Conservation (phyloP, 2,888 invertebrate species). For the Hydropsyche betteni region DNA sequence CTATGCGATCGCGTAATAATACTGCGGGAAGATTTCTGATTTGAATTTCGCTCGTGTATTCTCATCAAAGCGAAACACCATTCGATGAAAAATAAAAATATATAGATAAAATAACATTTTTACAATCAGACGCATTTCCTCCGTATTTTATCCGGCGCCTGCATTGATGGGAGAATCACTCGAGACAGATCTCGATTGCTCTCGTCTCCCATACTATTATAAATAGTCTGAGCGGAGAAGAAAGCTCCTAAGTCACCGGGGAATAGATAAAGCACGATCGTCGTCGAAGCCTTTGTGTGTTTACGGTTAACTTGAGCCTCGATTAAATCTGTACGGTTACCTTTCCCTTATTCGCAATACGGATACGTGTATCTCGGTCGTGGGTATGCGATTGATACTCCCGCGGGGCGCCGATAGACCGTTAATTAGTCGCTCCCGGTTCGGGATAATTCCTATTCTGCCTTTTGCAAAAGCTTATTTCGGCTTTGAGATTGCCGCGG, state of each 20-base stretch:
- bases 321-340: slow-evolving; percentile 21
- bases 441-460: too few species aligned
- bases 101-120: too few species aligned
- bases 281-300: slow-evolving; percentile 17
- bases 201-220: background rate
- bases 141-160: slow-evolving; percentile 18
- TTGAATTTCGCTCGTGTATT: too few species aligned
- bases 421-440: background rate
- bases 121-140: background rate
- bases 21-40: too few species aligned
- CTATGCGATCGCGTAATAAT: too few species aligned
- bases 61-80: too few species aligned
- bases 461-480: too few species aligned
- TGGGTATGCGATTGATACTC: slow-evolving; percentile 2
- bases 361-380: background rate
- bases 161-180: slow-evolving; percentile 11
- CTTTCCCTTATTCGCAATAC: background rate
- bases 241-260: slow-evolving; percentile 26
- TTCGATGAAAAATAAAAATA: too few species aligned
- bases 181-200: slow-evolving; percentile 17
- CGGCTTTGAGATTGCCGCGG: too few species aligned
- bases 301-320: slow-evolving; percentile 23
- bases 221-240: too few species aligned
- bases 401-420: background rate
- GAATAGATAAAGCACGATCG: slow-evolving; percentile 23